Evolutionary conservation across 2,113 vertebrate species (phyloP), one percentile per base, ranked within the genome.

Genomic region (Chlamydotis undulata): DNA sequence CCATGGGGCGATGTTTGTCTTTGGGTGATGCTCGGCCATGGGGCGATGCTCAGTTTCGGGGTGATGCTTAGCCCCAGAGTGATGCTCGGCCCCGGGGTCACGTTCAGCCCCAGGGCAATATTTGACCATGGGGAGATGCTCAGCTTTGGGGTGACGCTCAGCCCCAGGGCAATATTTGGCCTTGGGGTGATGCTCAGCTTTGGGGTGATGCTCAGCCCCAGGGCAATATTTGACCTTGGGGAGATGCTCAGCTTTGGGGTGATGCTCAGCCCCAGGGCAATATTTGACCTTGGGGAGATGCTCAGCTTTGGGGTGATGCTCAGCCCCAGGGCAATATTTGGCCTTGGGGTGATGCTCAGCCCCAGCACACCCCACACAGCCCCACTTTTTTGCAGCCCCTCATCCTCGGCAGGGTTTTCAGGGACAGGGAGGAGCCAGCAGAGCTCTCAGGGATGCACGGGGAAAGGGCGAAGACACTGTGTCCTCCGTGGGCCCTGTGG

Each of bases 391-490:
- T 55, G 10, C 10, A 1, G 2, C 4, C 16, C 14, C 14, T 7
- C 10, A 2, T 6, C 12, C 43, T 26, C 45, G 64, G 28, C 22
- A 55, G 84, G 43, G 33, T 14, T 35, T 31, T 5, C 0, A 15
- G 47, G 56, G 14, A 3, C 12, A 39, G 24, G 43, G 29, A 41
- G 0, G 7, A 14, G 35, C 31, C 1, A 0, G 53, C 47, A 28
- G 87, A 61, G 65, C 65, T 33, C 23, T 10, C 43, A 2, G 77
- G 73, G 78, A 1, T 10, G 53, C 10, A 0, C 0, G 0, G 3
- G 74, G 39, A 47, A 19, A 7, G 45, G 28, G 2, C 2, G 16
- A 53, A 41, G 52, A 8, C 0, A 0, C 35, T 0, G 1, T 18
- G 56, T 5, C 55, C 47, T 31, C 74, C 4, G 0, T 1, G 9